Evolutionary conservation across 2,888 invertebrate species (phyloP).

Genomic region (Parochlus steinenii): DNA sequence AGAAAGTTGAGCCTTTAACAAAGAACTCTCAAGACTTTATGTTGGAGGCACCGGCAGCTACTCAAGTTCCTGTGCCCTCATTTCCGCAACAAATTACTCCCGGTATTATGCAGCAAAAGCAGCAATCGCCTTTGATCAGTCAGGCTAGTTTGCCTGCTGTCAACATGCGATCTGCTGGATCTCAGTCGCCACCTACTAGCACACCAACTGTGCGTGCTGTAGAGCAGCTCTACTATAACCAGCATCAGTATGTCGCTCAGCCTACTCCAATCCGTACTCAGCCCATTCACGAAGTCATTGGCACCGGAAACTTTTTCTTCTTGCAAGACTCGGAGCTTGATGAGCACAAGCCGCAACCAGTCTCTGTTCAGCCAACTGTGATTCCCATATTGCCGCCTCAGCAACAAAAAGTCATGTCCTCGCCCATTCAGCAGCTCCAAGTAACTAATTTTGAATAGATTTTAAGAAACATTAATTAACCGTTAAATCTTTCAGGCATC

Average conservation of each 20-base stretch:
- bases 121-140: not conserved
- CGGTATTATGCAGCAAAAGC: not conserved
- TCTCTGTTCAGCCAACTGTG: too few relatives aligned
- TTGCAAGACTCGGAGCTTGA: conserved; percentile 84
- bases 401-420: conserved; percentile 15
- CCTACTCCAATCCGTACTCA: conserved; percentile 26
- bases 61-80: not conserved
- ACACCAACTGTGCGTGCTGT: conserved; percentile 42
- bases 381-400: conserved; percentile 23
- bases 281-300: conserved; percentile 60
- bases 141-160: not conserved
- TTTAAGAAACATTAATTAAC: not conserved
- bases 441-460: conserved; percentile 11
- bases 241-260: conserved; percentile 32
- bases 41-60: not conserved
- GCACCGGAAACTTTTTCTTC: conserved; percentile 61
- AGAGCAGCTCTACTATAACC: conserved; percentile 44
- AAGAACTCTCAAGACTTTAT: conserved; percentile 18
- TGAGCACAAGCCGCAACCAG: conserved; percentile 43
- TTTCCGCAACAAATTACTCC: conserved; percentile 3
- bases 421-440: conserved; percentile 14
- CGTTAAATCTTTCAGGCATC: too few relatives aligned
- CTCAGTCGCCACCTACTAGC: conserved; percentile 32
- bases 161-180: conserved; percentile 13
- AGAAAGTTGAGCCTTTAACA: conserved; percentile 19